Base-by-base conservation (phyloP, 2,797 vertebrate genomes). In the Apogon hyalosoma region DNA sequence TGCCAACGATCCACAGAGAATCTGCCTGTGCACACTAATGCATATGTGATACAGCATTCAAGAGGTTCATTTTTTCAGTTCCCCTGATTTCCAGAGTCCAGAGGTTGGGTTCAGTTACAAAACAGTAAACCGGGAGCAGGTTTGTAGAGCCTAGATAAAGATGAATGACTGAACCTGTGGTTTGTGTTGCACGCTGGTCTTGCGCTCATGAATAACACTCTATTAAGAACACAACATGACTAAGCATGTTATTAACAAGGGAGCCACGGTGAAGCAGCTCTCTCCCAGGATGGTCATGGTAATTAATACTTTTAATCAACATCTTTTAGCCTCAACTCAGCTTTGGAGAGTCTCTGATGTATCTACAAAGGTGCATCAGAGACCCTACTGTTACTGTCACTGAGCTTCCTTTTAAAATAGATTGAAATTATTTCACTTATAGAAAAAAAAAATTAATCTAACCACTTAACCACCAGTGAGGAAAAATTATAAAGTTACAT, bases 301-400 rank as follows among this genome's bases (percentile, higher is more conserved):
- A 83, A 90, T 91, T 87, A 90, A 81, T 13, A 0, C 60, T 80
- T 45, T 71, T 51, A 18, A 74, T 82, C 74, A 85, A 69, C 87
- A 70, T 52, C 58, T 54, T 73, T 31, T 38, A 43, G 43, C 9
- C 2, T 47, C 36, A 42, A 21, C 41, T 18, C 7, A 8, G 55
- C 43, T 36, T 24, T 0, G 0, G 18, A 40, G 60, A 52, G n/a
- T 56, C 38, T 48, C 36, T 9, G 38, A 31, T 31, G 5, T 1
- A 31, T 31, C 7, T 31, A 6, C 28, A 6, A 31, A 31, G 19
- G 19, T 21, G n/a, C n/a, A n/a, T n/a, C n/a, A n/a, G n/a, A n/a
- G n/a, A n/a, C 19, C 19, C 19, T 31, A 31, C 28, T 31, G 28
- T 31, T 31, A 31, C 28, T 8, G 5, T 31, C 28, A 8, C 5